These are phyloP conservation scores for Orthonevra nobilis DNA, from an alignment of 2,888 invertebrate species.

Conservation along the genomic window DNA sequence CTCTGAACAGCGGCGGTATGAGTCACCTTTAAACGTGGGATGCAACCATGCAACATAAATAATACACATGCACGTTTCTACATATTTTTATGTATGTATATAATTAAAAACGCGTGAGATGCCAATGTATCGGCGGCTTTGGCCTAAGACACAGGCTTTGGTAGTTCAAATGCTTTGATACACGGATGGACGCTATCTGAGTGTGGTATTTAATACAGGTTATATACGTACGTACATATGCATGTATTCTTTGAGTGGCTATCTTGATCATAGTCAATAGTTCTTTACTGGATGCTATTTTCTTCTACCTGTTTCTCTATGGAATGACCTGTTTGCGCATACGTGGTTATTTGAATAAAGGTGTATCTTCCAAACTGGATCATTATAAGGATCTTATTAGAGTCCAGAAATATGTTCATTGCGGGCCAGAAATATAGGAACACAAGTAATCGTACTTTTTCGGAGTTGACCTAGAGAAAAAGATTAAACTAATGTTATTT, in stretches of 20 bases:
- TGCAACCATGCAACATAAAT: conserved; percentile 25
- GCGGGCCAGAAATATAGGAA: too few relatives aligned
- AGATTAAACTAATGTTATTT: too few relatives aligned
- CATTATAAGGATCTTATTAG: neutral
- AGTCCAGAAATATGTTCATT: too few relatives aligned
- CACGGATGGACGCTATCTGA: neutral
- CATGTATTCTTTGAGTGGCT: conserved; percentile 23
- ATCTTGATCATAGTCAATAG: conserved; percentile 17
- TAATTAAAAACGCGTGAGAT: conserved; percentile 55
- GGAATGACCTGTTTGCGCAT: conserved; percentile 42
- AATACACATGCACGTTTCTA: neutral
- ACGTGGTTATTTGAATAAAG: conserved; percentile 5
- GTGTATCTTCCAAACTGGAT: neutral
- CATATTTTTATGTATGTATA: conserved; percentile 33
- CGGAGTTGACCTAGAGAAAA: too few relatives aligned
- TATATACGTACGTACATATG: neutral
- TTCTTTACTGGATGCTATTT: conserved; percentile 29
- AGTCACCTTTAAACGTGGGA: conserved; percentile 29
- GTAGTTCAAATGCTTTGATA: too few relatives aligned
- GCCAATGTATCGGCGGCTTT: conserved; percentile 4
- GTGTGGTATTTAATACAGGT: neutral
- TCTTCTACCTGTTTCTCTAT: conserved; percentile 40
- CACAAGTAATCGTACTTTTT: too few relatives aligned
- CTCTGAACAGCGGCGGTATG: conserved; percentile 14
- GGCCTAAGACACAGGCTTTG: conserved; percentile 8